Evolutionary conservation across 2,797 vertebrate genomes (phyloP), one percentile per base, ranked within the genome.

Genomic region (Anas bernieri): DNA sequence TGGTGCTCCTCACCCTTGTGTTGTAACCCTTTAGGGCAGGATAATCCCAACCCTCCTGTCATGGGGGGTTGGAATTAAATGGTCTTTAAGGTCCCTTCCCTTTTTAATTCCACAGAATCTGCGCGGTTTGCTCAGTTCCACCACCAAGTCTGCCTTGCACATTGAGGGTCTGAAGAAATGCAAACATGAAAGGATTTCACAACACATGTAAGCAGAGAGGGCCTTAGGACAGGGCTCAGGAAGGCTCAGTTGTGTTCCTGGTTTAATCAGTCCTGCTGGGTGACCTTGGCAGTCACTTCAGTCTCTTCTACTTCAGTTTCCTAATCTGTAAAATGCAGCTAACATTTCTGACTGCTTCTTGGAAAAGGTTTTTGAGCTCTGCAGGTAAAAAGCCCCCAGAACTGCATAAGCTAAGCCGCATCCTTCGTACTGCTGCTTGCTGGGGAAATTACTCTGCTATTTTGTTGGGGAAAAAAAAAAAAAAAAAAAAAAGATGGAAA

Each of bases 261-360:
- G 18, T 64, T 14, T 82, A 41, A 58, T 84, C 61, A 31, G 91
- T 74, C 88, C 90, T 67, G 61, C 75, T 85, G 83, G 68, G 75
- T 58, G 48, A 77, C 78, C 93, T 91, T 79, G 69, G 35, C 72
- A 74, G 81, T 82, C 91, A 68, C 87, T 90, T 90, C 50, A 52
- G 23, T 59, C 39, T 31, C 52, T 86, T 67, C 76, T 62, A 54
- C 79, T 92, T 89, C 74, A 58, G 62, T 75, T 91, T 85, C 66
- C 64, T 78, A 84, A 90, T 83, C 61, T 80, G 28, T 70, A 56
- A 94, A 88, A 76, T 45, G n/a, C 61, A n/a, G 41, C 56, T 91
- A 80, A 61, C 8, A 2, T 84, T 89, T 84, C 83, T 68, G 61
- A 58, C 4, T 4, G 31, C 48, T 92, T 84, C 22, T 12, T 9